A percentile compares a stretch with the other conserved stretches of the same genome.
Evolutionary conservation across 2,888 invertebrate species (phyloP).

Genomic region (Subacronicta megacephala): DNA sequence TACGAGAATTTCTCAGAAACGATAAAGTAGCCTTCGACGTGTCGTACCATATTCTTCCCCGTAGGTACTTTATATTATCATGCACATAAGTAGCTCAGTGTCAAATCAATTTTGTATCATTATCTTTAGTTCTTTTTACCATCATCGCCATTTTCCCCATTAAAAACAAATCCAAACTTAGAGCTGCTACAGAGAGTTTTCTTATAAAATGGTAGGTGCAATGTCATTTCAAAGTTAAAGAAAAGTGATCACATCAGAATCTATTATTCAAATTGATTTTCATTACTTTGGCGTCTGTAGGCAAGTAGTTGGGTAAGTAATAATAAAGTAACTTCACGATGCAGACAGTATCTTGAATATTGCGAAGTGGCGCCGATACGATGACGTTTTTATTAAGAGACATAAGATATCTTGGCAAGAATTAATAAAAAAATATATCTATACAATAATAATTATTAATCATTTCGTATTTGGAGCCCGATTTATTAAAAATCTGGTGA

Average conservation of each 20-base stretch:
- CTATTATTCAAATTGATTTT: slow-evolving; percentile 30
- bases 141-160: too few relatives aligned
- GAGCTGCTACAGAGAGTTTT: too few relatives aligned
- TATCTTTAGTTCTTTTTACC: background rate
- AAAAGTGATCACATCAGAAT: background rate
- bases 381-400: slow-evolving; percentile 10
- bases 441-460: too few relatives aligned
- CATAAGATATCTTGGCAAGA: background rate
- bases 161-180: too few relatives aligned
- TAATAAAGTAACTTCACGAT: slow-evolving; percentile 20
- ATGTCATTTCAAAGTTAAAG: background rate
- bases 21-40: slow-evolving; percentile 32
- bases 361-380: slow-evolving; percentile 23
- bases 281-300: slow-evolving; percentile 21
- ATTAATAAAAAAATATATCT: background rate
- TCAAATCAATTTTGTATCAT: slow-evolving; percentile 30
- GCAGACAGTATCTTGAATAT: slow-evolving; percentile 23
- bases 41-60: slow-evolving; percentile 20
- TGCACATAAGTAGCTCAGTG: slow-evolving; percentile 12
- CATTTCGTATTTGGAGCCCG: too few relatives aligned
- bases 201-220: too few relatives aligned
- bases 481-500: too few relatives aligned
- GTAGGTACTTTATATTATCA: slow-evolving; percentile 7
- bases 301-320: slow-evolving; percentile 8
- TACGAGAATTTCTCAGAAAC: slow-evolving; percentile 30